Evolutionary conservation across 2,797 vertebrate species (phyloP), one percentile per base, ranked within the genome.

Genomic region (Poeciliopsis infans): DNA sequence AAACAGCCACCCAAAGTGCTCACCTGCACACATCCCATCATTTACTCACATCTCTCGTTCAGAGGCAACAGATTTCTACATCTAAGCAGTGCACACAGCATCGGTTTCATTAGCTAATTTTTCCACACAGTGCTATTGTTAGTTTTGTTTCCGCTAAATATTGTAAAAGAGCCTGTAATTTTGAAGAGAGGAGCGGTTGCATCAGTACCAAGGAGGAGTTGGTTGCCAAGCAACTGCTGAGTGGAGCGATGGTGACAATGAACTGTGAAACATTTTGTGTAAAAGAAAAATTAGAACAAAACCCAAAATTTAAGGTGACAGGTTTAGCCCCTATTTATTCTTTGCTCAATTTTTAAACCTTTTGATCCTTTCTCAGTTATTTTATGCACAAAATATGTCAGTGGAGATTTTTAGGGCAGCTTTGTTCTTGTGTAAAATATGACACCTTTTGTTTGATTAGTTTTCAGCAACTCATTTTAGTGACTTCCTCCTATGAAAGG

Each of bases 181-280:
- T 93, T 84, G 43, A 90, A 90, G 92, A 87, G 82, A 88, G 79
- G 83, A 94, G 89, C 87, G 86, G 85, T 89, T 93, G 87, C 88
- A 90, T 92, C 87, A 86, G 85, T 86, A 91, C 88, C 89, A 92
- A 92, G 92, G 92, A 93, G 92, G 92, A 93, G 89, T 89, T 90
- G 91, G 93, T 95, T 95, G 93, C 93, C 92, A 94, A 92, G 94
- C 92, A 94, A 95, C 94, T 92, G 89, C 87, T 93, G 87, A 92
- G 83, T 78, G 87, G 89, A 92, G 84, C 88, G 85, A 93, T 92
- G 90, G 93, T 89, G 92, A 94, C 91, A 91, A 89, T 87, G 89
- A 89, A 89, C 83, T 76, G 64, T 82, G 77, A 80, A 76, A 86
- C 76, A 82, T 75, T 89, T 90, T 85, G 86, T 83, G 77, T 83